phyloP scores from a whole-genome alignment of 2,113 vertebrate genomes.

The Macroglossus sobrinus region DNA sequence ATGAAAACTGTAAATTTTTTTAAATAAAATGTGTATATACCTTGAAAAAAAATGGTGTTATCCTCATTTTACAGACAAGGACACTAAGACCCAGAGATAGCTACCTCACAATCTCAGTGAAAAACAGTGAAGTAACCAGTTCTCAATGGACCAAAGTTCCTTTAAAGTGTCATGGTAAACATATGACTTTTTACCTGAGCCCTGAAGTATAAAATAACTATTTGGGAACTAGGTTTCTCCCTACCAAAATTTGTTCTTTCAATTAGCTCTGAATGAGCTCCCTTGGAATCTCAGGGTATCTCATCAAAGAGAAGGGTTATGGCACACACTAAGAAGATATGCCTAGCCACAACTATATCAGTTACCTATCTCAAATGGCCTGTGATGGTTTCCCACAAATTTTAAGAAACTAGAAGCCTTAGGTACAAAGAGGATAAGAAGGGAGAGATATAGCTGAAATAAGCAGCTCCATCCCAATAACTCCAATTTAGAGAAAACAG shows the following conservation, averaged over 20 bases:
- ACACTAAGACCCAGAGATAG: neutral
- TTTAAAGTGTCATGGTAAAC: slow-evolving; percentile 6
- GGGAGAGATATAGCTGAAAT: neutral
- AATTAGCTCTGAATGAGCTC: slow-evolving; percentile 3
- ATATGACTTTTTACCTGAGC: neutral
- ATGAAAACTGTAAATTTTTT: slow-evolving; percentile 92
- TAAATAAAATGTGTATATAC: slow-evolving; percentile 88
- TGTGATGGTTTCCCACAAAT: neutral
- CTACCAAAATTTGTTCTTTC: neutral
- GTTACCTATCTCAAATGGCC: neutral
- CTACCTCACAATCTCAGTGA: neutral
- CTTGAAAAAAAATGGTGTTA: slow-evolving; percentile 35
- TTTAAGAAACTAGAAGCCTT: slow-evolving; percentile 17
- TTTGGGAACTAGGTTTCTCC: neutral
- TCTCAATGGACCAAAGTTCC: neutral
- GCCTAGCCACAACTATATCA: neutral
- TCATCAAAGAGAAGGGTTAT: neutral
- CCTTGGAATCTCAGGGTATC: neutral
- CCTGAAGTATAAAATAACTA: slow-evolving; percentile 20
- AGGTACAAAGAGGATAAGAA: neutral
- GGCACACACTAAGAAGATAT: neutral
- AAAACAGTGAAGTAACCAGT: neutral
- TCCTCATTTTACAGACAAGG: neutral
- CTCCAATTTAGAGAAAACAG: neutral
- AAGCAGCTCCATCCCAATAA: neutral